phyloP scores from a whole-genome alignment of 2,888 invertebrate genomes.

The Stramonita haemastoma region DNA sequence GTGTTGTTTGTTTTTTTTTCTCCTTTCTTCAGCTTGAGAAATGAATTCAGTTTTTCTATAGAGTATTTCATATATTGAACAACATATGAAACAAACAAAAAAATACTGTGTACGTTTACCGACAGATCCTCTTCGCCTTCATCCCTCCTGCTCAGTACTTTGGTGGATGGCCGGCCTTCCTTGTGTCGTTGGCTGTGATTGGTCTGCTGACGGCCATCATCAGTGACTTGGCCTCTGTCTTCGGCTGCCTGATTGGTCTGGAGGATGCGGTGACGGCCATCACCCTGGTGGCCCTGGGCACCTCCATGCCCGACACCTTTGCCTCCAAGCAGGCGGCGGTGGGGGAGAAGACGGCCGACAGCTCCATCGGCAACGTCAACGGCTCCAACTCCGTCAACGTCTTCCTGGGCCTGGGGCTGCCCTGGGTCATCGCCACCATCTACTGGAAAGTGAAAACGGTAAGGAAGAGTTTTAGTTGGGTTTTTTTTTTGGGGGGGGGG shows the following conservation, averaged over 20 bases:
- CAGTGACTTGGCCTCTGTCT: slow-evolving; percentile 81
- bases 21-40: too few relatives aligned
- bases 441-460: slow-evolving; percentile 76
- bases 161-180: slow-evolving; percentile 82
- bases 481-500: too few relatives aligned
- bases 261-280: slow-evolving; percentile 80
- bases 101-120: too few relatives aligned
- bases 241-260: slow-evolving; percentile 82
- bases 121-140: slow-evolving; percentile 79
- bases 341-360: slow-evolving; percentile 81
- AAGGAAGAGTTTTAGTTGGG: slow-evolving; percentile 32
- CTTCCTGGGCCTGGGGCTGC: slow-evolving; percentile 82
- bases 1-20: too few relatives aligned
- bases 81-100: too few relatives aligned
- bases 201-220: slow-evolving; percentile 82
- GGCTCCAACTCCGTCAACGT: slow-evolving; percentile 83
- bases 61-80: too few relatives aligned
- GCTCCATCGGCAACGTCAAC: slow-evolving; percentile 83
- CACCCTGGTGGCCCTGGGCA: slow-evolving; percentile 81
- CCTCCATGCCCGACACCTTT: slow-evolving; percentile 82
- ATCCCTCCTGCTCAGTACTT: slow-evolving; percentile 80
- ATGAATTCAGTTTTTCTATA: too few relatives aligned
- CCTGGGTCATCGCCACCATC: slow-evolving; percentile 81
- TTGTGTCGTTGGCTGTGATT: slow-evolving; percentile 80
- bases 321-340: slow-evolving; percentile 81